Percentiles rank a stretch among this genome's conserved stretches.
Conservation (phyloP, 2,113 vertebrate genomes). For the Onychostruthus taczanowskii region DNA sequence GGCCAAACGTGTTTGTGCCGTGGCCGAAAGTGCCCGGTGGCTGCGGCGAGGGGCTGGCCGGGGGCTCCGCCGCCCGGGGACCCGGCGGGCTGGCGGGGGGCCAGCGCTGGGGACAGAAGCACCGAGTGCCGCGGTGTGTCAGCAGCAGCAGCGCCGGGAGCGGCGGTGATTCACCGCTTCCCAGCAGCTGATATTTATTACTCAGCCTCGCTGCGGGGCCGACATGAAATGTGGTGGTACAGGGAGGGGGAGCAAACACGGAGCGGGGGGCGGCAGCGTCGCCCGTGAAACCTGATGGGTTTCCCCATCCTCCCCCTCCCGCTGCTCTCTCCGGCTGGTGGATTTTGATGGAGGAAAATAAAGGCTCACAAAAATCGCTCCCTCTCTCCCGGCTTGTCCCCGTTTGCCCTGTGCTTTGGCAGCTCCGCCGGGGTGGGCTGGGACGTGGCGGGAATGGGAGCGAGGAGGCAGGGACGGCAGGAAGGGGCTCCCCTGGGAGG, state of each 20-base stretch:
- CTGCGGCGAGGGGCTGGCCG: not conserved
- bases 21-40: not conserved
- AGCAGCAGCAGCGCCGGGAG: not conserved
- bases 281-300: not conserved
- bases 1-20: not conserved
- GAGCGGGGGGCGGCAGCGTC: not conserved
- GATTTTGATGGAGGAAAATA: conserved; percentile 51
- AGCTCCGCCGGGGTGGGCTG: not conserved
- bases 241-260: not conserved
- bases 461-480: not conserved
- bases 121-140: not conserved
- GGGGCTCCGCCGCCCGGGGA: not conserved
- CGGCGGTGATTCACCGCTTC: conserved; percentile 41
- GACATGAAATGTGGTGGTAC: not conserved
- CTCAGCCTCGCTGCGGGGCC: not conserved
- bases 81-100: not conserved
- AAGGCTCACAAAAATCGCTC: conserved; percentile 2
- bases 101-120: not conserved
- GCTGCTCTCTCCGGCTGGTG: not conserved
- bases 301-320: conserved; percentile 9
- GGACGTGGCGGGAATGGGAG: not conserved
- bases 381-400: conserved; percentile 28
- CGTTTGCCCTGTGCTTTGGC: conserved; percentile 56
- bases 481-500: not conserved
- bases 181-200: conserved; percentile 47